Evolutionary conservation across 2,888 invertebrate species (phyloP), one percentile per base, ranked within the genome.

Genomic region (Cantharis rufa): DNA sequence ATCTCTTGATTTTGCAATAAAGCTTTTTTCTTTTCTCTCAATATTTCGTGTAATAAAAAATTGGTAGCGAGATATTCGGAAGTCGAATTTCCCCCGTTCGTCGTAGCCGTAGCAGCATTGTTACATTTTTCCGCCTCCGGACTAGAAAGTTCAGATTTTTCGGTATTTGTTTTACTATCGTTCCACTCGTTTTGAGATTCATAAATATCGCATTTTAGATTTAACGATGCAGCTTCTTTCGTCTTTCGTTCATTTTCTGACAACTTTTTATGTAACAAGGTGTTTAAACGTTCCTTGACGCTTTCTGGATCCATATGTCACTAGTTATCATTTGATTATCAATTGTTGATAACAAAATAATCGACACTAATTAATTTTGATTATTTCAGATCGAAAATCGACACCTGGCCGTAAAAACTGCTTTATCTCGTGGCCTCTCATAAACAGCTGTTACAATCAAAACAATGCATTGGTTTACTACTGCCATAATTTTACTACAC

Each of bases 1-100:
- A 84, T 80, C 72, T 84, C 83, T 72, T 80, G 81, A 70, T 84
- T 80, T 76, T 81, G 80, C 24, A 84, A 79, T 70, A 84, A 76
- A 0, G 80, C 81, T 70, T 78, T 81, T 77, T 84, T 84, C 80
- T 84, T 84, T 70, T 84, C 83, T 68, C 81, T 83, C 63, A 84
- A 77, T 27, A 84, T 81, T 72, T 84, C 83, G 74, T 81, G 82
- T 72, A 84, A 79, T 21, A 83, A 81, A 64, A 81, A 77, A 72
- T 82, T 79, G 13, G 81, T 82, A 62, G 82, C 81, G 15, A 78
- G 68, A 75, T 81, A 79, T 61, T 74, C 71, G 5, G 71, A n/a
- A 66, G 72, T 28, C 9, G 32, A 28, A 18, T 71, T 28, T 24
- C 64, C 74, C 61, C 74, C 78, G 15, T 21, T 63, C 32, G 27